Conservation (phyloP, 2,113 vertebrate species). For the Nothocercus julius region DNA sequence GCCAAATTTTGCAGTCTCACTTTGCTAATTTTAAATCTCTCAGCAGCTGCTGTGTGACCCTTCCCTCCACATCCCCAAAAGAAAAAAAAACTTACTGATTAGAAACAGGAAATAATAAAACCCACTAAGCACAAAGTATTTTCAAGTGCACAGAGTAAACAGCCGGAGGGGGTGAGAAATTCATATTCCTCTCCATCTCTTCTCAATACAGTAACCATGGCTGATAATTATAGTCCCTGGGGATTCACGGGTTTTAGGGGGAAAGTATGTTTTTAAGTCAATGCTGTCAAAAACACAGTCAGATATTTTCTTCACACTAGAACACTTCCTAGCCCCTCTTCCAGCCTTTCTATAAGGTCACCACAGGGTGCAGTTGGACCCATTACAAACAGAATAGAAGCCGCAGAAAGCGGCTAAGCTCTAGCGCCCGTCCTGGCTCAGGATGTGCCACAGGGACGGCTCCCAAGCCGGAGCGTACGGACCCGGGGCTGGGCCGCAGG, state of each 20-base stretch:
- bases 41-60: background rate
- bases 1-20: background rate
- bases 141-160: slow-evolving; percentile 11
- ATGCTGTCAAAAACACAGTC: background rate
- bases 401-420: background rate
- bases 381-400: background rate
- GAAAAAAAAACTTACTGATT: background rate
- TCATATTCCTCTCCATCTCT: background rate
- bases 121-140: slow-evolving; percentile 23
- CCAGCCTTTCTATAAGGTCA: background rate
- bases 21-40: slow-evolving; percentile 49
- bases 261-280: background rate
- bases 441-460: background rate
- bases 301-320: background rate
- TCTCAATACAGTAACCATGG: background rate
- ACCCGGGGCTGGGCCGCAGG: background rate
- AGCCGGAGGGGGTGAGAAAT: slow-evolving; percentile 11
- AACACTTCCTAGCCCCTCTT: background rate
- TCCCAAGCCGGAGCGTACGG: too few species aligned
- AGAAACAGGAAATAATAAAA: slow-evolving; percentile 52
- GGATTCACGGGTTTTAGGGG: background rate
- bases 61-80: slow-evolving; percentile 16
- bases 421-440: background rate
- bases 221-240: background rate
- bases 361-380: background rate